Base-by-base conservation (phyloP, 2,797 vertebrate species). In the Mionectes olivaceus region DNA sequence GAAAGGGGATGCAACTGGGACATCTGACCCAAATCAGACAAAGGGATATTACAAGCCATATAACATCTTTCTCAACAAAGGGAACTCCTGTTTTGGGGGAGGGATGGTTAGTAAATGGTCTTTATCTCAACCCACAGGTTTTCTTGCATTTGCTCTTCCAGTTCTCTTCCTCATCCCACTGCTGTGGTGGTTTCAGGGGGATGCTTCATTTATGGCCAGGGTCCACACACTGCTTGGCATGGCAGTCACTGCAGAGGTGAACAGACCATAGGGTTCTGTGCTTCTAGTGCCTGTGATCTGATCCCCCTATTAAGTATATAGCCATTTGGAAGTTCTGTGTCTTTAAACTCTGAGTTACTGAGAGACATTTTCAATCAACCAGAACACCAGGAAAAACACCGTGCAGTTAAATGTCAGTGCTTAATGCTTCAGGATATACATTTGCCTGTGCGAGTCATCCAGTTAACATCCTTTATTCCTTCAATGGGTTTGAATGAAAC, bases 171-270 rank as follows among this genome's bases (percentile, higher is more conserved):
- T 79, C 30, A 52, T 57, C 17, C 33, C 5, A 0, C 52, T 61
- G 65, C 65, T n/a, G n/a, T 50, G 39, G 12, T 53, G 30, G 33
- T 43, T 49, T 12, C 8, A 33, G 17, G 10, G 35, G 64, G 7
- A 47, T 68, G 32, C 37, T 77, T 52, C 27, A 23, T 30, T 73
- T 41, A 50, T 11, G 5, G 5, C 25, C 0, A 1, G 11, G 10
- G 15, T 41, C 43, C 53, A 11, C 5, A 7, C 35, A 25, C 1
- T 0, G 0, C 32, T 19, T 44, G 17, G 37, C 37, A 37, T 46
- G 17, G 39, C 4, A 1, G 19, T 49, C 43, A 5, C 32, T 32
- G 70, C 64, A 32, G 0, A 6, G 25, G 8, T 50, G 70, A 60
- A 33, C 1, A 5, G 70, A 64, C 10, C n/a, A 1, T 43, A 9